These are phyloP conservation scores for Gryllus longicercus DNA, from an alignment of 2,888 invertebrate genomes.

Conservation along the genomic window DNA sequence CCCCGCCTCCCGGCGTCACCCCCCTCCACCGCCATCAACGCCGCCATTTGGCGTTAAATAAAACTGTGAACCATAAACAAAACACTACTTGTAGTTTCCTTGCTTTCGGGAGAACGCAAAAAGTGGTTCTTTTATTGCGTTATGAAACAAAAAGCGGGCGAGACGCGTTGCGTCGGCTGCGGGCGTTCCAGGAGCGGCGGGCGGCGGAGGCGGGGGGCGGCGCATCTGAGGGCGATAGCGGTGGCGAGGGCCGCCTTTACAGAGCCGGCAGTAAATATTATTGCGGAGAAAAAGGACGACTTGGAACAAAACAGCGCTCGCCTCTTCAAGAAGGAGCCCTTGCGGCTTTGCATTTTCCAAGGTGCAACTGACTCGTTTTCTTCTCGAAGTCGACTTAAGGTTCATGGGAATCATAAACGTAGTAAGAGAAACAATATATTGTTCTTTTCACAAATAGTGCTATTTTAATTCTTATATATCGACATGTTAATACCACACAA, in stretches of 20 bases:
- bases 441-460: no score
- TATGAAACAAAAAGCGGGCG: background rate
- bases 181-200: background rate
- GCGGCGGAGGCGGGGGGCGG: background rate
- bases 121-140: background rate
- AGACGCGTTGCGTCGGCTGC: background rate
- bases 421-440: no score
- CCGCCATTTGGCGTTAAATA: background rate
- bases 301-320: background rate
- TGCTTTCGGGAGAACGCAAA: background rate
- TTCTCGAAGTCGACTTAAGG: no score
- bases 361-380: no score
- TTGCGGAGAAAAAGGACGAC: background rate
- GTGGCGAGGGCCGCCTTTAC: background rate
- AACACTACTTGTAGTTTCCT: background rate
- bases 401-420: no score
- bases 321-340: background rate
- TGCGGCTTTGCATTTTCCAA: no score
- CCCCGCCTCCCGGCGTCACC: no score
- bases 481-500: no score
- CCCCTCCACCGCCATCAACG: no score
- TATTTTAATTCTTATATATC: no score
- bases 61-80: slow-evolving; percentile 8
- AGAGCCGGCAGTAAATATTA: background rate
- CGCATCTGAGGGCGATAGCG: background rate